Conservation (phyloP, 2,797 vertebrate species). For the Uromys caudimaculatus region DNA sequence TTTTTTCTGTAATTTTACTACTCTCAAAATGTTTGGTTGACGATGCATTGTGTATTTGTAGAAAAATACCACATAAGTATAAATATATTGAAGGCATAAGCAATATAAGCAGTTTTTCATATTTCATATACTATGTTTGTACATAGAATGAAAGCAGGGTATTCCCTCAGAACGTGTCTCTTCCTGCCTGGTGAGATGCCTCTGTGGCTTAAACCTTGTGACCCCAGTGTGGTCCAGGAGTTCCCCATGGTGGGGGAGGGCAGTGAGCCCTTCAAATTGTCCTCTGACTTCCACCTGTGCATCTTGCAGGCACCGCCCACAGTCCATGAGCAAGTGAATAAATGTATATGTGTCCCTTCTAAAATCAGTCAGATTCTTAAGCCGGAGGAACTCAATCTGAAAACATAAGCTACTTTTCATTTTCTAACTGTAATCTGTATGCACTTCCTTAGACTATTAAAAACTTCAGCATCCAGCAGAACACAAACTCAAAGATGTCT, state of each 20-base stretch:
- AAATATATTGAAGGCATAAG: not conserved
- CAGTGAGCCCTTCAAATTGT: not conserved
- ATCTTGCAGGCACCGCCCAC: not conserved
- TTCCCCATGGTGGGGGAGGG: not conserved
- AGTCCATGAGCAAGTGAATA: not conserved
- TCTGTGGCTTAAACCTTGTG: not conserved
- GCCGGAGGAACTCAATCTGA: not conserved
- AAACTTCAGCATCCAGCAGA: not conserved
- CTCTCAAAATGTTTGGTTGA: slow-evolving; percentile 10
- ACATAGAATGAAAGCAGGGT: slow-evolving; percentile 3
- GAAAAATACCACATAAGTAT: not conserved
- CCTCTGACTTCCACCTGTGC: not conserved
- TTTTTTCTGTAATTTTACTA: not conserved
- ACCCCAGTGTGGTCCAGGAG: not conserved
- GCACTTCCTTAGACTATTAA: slow-evolving; percentile 6
- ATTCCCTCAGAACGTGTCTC: not conserved
- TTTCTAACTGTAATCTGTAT: slow-evolving; percentile 4
- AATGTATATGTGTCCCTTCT: not conserved
- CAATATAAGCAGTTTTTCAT: not conserved
- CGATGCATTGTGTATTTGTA: not conserved
- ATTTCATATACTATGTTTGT: not conserved
- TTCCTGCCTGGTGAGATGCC: not conserved
- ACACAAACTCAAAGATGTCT: not conserved
- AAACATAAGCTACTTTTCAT: slow-evolving; percentile 20
- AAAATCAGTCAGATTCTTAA: slow-evolving; percentile 16